Percentiles rank a stretch among this genome's conserved stretches.
phyloP scores from a whole-genome alignment of 92 coral and sea anemone species.

The Palythoa grandiflora region DNA sequence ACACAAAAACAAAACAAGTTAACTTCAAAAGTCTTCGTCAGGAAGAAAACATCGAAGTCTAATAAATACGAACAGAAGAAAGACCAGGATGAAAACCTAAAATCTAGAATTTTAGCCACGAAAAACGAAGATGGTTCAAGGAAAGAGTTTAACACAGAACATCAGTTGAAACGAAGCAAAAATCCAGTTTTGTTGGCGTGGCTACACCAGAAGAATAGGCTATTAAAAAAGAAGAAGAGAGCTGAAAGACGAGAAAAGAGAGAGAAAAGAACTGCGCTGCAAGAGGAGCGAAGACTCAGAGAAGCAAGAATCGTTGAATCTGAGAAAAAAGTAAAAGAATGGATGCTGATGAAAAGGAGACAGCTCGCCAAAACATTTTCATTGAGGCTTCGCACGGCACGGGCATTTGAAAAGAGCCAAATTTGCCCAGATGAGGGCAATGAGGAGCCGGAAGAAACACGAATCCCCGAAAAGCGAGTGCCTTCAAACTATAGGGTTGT shows the following conservation, averaged over 20 bases:
- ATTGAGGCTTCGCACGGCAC: neutral
- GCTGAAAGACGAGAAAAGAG: slow-evolving; percentile 76
- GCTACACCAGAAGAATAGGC: slow-evolving; percentile 81
- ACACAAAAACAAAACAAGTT: neutral
- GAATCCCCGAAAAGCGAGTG: slow-evolving; percentile 26
- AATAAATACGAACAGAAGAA: slow-evolving; percentile 12
- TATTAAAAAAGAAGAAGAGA: slow-evolving; percentile 68
- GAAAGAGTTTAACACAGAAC: slow-evolving; percentile 77
- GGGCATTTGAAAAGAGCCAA: slow-evolving; percentile 16
- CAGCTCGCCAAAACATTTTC: slow-evolving; percentile 40
- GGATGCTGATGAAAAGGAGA: slow-evolving; percentile 71
- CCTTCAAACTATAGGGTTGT: slow-evolving; percentile 78
- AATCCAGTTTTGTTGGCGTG: slow-evolving; percentile 89
- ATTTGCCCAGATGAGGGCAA: slow-evolving; percentile 56
- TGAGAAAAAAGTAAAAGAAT: slow-evolving; percentile 68
- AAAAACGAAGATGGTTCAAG: slow-evolving; percentile 81
- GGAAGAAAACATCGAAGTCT: slow-evolving; percentile 27
- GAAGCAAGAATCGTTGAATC: slow-evolving; percentile 61
- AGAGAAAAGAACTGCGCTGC: slow-evolving; percentile 76
- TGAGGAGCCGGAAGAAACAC: neutral
- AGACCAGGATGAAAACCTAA: slow-evolving; percentile 18
- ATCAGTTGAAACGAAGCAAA: slow-evolving; percentile 78
- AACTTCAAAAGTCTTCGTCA: neutral
- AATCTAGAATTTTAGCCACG: slow-evolving; percentile 15
- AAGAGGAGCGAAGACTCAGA: slow-evolving; percentile 71